Base-by-base conservation (phyloP, 2,797 vertebrate genomes). In the Hypotaenidia okinawae region DNA sequence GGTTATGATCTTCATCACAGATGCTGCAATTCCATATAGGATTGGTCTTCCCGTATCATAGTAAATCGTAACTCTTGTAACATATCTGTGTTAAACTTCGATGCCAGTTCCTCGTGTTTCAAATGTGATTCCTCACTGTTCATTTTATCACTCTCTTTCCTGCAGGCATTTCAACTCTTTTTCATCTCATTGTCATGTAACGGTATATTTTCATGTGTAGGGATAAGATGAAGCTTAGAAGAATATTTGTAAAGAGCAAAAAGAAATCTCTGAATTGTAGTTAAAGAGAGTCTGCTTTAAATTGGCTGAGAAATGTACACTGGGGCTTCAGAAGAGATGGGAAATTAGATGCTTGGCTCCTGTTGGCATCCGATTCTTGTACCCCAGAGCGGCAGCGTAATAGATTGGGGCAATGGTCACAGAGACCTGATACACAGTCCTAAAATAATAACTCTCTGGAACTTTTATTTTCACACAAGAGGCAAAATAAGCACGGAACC, bases 361-460 rank as follows among this genome's bases (percentile, higher is more conserved):
- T 54, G 27, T 66, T 86, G 79, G 52, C 2, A 10, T 91, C 49
- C 13, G 18, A 5, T 76, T 86, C 12, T 22, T 51, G 75, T 73
- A 81, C 32, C 43, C 62, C 30, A 59, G 62, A 78, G 30, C 5
- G 90, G 49, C 18, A 52, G 39, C 43, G 78, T 88, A 87, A 74
- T 90, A 87, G 84, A 84, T 90, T 62, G 57, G 51, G 18, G 55
- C 54, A 78, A 30, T 57, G 80, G 28, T 62, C 89, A 87, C 49
- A 87, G 75, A 54, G 39, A 63, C 62, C 21, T 83, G 63, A 77
- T 74, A 18, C 9, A 19, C 39, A 70, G 21, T 72, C 54, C 47
- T 92, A 72, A 89, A 93, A 80, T 67, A 92, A 87, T 84, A 67
- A 90, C 62, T 84, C 17, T 70, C 64, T 89, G 89, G 58, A 94